These are phyloP conservation scores for Microtus ochrogaster DNA, from an alignment of 2,113 vertebrate genomes.

Conservation along the genomic window DNA sequence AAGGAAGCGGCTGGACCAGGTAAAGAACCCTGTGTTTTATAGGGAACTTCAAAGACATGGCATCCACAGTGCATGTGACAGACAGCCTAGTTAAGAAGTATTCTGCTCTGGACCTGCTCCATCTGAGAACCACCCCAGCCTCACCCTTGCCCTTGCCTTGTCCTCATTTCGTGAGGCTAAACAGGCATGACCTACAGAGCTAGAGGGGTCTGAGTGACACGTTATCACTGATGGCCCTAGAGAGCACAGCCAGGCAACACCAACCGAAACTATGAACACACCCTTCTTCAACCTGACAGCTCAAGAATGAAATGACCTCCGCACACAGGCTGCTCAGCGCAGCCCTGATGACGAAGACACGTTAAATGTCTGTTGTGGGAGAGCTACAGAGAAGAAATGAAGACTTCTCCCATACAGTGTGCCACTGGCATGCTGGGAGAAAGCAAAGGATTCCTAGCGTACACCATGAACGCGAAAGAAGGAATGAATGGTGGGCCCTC, in stretches of 20 bases:
- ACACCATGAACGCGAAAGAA: background rate
- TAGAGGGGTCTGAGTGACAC: background rate
- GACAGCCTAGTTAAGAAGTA: background rate
- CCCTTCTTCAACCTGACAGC: background rate
- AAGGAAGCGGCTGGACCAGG: background rate
- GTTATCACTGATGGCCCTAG: background rate
- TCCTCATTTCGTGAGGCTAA: background rate
- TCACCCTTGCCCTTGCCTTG: background rate
- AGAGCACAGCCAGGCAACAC: background rate
- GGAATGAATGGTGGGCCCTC: background rate
- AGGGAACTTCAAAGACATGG: background rate
- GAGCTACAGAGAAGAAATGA: background rate
- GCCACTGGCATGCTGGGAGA: background rate
- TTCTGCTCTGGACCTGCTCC: background rate
- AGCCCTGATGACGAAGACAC: background rate
- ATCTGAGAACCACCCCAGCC: background rate
- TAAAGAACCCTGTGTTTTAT: background rate
- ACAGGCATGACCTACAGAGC: background rate
- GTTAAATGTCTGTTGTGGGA: background rate
- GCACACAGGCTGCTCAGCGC: background rate
- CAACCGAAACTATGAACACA: background rate
- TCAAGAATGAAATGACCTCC: background rate
- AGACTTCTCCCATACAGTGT: background rate
- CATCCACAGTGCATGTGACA: background rate
- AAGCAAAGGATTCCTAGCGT: background rate